Base-by-base conservation (phyloP, 1,140 invertebrate genomes). In the Tenebrio molitor region DNA sequence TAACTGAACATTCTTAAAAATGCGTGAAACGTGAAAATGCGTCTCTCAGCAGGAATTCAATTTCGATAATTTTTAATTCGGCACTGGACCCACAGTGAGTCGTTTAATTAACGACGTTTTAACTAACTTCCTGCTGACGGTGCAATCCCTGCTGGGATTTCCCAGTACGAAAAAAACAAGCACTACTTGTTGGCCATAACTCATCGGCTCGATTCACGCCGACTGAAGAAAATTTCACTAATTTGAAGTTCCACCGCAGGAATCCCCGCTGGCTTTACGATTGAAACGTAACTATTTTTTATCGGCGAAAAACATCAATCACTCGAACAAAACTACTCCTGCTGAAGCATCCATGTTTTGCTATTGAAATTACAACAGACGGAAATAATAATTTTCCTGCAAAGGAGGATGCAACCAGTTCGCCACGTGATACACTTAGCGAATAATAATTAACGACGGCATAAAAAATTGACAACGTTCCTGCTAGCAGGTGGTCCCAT, bases 381-480 rank as follows among this genome's bases (percentile, higher is more conserved):
- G n/a, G n/a, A n/a, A n/a, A n/a, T n/a, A n/a, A n/a, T n/a, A n/a
- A n/a, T n/a, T n/a, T n/a, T n/a, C n/a, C n/a, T n/a, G n/a, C n/a
- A n/a, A n/a, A n/a, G n/a, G n/a, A n/a, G n/a, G 29, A 10, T 50
- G 44, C 17, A 50, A 50, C 44, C 19, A 19, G 44, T 50, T 50
- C 10, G 17, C 17, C 15, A 50, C 36, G 36, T 41, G 36, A 50
- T 50, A 33, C 29, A 33, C 29, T 33, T 33, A n/a, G 29, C 29
- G 29, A 33, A 4, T 33, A 19, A 50, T 50, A 50, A 50, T 50
- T 50, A 50, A 50, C 16, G 23, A n/a, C 1, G 1, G 5, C 14
- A 50, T 50, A 50, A 50, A 50, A 50, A 50, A 50, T 50, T 50
- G 19, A 50, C 44, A 50, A 50, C 44, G 44, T 50, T 50, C 21